A percentile compares a stretch with the other conserved stretches of the same genome.
These are phyloP conservation scores for Notechis scutatus DNA, from an alignment of 2,113 vertebrate species.

Conservation along the genomic window DNA sequence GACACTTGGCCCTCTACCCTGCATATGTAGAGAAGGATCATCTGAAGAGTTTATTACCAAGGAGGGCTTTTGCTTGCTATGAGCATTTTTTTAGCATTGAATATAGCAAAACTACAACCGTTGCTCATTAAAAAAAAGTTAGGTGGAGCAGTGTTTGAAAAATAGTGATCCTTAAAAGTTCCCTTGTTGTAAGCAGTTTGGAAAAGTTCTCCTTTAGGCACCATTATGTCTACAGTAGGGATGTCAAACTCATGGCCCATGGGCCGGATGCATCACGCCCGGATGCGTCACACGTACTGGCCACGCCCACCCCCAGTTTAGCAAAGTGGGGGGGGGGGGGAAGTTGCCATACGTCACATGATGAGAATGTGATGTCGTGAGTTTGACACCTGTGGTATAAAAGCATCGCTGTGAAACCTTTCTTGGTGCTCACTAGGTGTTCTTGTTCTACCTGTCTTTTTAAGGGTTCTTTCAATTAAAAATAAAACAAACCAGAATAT, in stretches of 20 bases:
- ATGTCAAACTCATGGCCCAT: no score
- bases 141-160: background rate
- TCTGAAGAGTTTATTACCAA: background rate
- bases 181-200: background rate
- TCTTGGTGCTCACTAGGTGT: background rate
- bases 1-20: background rate
- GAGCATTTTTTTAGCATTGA: background rate
- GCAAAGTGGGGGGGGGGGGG: no score
- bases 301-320: no score
- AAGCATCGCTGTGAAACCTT: background rate
- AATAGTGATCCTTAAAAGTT: background rate
- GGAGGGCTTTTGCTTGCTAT: background rate
- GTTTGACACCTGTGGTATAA: background rate
- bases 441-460: background rate
- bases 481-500: background rate
- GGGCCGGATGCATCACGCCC: no score
- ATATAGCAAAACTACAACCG: background rate
- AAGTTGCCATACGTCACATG: no score
- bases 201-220: background rate
- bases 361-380: no score
- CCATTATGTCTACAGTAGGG: no score
- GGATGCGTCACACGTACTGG: no score
- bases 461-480: background rate
- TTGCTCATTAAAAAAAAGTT: background rate
- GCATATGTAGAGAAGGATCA: background rate